phyloP scores from a whole-genome alignment of 2,888 invertebrate species.

The Caenorhabditis sp. region DNA sequence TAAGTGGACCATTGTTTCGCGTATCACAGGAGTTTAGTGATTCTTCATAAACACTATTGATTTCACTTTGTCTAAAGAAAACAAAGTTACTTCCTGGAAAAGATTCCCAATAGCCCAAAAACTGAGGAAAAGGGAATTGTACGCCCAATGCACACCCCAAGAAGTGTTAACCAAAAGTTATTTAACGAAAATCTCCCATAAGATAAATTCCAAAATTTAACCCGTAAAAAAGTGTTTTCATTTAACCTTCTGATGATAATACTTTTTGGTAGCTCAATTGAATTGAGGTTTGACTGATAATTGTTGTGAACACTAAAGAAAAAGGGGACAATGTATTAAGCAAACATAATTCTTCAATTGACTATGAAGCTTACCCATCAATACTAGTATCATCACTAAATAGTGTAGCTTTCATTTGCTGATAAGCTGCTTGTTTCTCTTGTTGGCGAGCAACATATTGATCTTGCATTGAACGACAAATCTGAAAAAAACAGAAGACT shows the following conservation, averaged over 20 bases:
- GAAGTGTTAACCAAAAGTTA: background rate
- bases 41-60: slow-evolving; percentile 67
- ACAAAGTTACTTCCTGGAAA: background rate
- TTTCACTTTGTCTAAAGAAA: slow-evolving; percentile 70
- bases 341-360: too few relatives aligned
- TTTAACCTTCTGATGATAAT: slow-evolving; percentile 46
- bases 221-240: background rate
- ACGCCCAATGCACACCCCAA: background rate
- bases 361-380: slow-evolving; percentile 77
- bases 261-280: slow-evolving; percentile 44
- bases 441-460: slow-evolving; percentile 56
- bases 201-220: background rate
- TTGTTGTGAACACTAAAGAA: slow-evolving; percentile 42
- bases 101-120: slow-evolving; percentile 8
- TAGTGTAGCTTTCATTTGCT: slow-evolving; percentile 69
- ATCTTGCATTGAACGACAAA: slow-evolving; percentile 72
- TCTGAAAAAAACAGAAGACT: slow-evolving; percentile 62
- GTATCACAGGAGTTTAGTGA: slow-evolving; percentile 44
- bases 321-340: background rate
- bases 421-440: slow-evolving; percentile 66
- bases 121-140: background rate
- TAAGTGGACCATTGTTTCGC: slow-evolving; percentile 63
- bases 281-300: slow-evolving; percentile 20
- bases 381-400: slow-evolving; percentile 80
- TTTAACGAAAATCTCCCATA: background rate